These are phyloP conservation scores for Mactra quadrangularis DNA, from an alignment of 1,140 invertebrate genomes.

Conservation along the genomic window DNA sequence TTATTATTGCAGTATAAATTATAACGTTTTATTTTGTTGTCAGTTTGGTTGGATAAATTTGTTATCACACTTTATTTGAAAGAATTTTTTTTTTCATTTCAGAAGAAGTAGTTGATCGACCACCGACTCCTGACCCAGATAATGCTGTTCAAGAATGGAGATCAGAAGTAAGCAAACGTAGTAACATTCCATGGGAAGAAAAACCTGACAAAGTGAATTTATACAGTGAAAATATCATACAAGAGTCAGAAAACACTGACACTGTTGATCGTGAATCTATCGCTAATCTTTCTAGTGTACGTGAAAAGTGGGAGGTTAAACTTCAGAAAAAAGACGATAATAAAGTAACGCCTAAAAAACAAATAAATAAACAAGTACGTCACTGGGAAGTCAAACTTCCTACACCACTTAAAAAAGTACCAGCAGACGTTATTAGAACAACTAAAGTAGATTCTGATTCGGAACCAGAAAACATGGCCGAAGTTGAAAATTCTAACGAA, in stretches of 20 bases:
- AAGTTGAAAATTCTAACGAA: constrained; percentile 81
- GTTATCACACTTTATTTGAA: too few relatives aligned
- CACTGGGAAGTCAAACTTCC: constrained; percentile 79
- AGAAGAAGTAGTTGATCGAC: constrained; percentile 22
- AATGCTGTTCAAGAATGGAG: constrained; percentile 55
- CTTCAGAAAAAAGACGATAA: constrained; percentile 25
- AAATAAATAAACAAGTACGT: constrained; percentile 52
- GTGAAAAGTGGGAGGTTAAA: constrained; percentile 78
- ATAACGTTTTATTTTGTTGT: too few relatives aligned
- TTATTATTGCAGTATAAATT: too few relatives aligned
- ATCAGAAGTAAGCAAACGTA: constrained; percentile 56
- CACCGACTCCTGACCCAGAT: constrained; percentile 27
- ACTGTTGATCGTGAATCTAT: constrained; percentile 78
- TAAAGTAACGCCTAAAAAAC: constrained; percentile 46
- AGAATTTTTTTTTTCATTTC: constrained; percentile 42
- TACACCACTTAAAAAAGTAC: constrained; percentile 32
- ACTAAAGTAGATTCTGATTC: constrained; percentile 39
- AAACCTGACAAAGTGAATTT: constrained; percentile 72
- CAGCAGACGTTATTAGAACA: constrained; percentile 20
- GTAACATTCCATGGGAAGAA: constrained; percentile 64
- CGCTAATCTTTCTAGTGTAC: constrained; percentile 72
- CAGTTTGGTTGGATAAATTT: too few relatives aligned
- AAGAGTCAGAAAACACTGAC: constrained; percentile 77
- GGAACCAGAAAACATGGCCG: constrained; percentile 54
- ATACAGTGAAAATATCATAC: constrained; percentile 78